Evolutionary conservation across 2,888 invertebrate genomes (phyloP).

Genomic region (Lasiommata megera): DNA sequence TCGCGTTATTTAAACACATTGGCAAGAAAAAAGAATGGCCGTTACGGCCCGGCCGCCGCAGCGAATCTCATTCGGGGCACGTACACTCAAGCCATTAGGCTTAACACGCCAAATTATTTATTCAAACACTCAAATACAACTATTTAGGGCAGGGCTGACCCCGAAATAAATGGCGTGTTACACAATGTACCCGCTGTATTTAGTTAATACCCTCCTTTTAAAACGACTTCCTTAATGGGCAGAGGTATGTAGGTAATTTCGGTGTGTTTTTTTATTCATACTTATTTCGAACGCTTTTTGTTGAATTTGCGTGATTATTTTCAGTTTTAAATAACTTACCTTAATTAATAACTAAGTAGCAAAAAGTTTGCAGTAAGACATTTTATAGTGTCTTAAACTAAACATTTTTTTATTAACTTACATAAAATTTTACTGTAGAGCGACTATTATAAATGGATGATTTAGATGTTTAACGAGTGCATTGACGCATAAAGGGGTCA

Average conservation of each 20-base stretch:
- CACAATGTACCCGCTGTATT: background rate
- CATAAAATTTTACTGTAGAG: slow-evolving; percentile 19
- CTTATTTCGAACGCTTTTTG: too few relatives aligned
- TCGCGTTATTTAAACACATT: slow-evolving; percentile 12
- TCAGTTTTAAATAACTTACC: too few relatives aligned
- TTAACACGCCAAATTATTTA: slow-evolving; percentile 46
- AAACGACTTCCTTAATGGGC: too few relatives aligned
- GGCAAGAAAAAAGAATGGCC: slow-evolving; percentile 11
- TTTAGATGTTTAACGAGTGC: slow-evolving; percentile 32
- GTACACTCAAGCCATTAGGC: slow-evolving; percentile 38
- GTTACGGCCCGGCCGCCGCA: slow-evolving; percentile 14
- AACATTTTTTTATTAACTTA: slow-evolving; percentile 7
- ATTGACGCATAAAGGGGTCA: slow-evolving; percentile 31
- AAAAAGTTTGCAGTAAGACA: too few relatives aligned
- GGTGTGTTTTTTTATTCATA: too few relatives aligned
- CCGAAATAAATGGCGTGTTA: slow-evolving; percentile 11
- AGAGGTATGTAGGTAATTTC: too few relatives aligned
- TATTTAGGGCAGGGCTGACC: slow-evolving; percentile 38
- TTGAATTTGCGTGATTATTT: too few relatives aligned
- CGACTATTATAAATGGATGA: slow-evolving; percentile 19
- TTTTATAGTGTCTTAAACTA: background rate
- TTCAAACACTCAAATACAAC: slow-evolving; percentile 42
- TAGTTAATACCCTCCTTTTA: too few relatives aligned
- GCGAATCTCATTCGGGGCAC: slow-evolving; percentile 36
- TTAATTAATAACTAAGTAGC: too few relatives aligned